A percentile compares a stretch with the other conserved stretches of the same genome.
These are phyloP conservation scores for Dryocosmus kuriphilus DNA, from an alignment of 2,888 invertebrate species.

Conservation along the genomic window DNA sequence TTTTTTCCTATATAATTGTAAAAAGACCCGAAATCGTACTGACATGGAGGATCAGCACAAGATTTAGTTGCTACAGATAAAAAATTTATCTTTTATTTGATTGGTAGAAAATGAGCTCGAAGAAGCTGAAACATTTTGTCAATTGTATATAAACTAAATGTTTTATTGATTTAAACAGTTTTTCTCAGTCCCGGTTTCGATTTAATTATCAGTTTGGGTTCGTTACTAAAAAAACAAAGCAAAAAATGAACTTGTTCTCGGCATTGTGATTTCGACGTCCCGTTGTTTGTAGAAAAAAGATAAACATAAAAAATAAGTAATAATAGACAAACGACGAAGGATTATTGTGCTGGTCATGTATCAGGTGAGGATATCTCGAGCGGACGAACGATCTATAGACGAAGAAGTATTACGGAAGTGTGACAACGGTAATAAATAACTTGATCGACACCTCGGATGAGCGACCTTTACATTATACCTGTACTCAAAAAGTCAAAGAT, in stretches of 20 bases:
- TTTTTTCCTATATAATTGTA: too few species aligned
- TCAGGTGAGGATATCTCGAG: slow-evolving; percentile 15
- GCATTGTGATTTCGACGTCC: neutral
- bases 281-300: slow-evolving; percentile 17
- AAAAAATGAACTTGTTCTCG: neutral
- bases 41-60: too few species aligned
- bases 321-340: slow-evolving; percentile 10
- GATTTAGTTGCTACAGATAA: too few species aligned
- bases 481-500: slow-evolving; percentile 46
- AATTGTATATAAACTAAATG: neutral
- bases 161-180: neutral
- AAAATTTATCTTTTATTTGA: too few species aligned
- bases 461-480: slow-evolving; percentile 53
- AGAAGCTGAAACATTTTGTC: too few species aligned
- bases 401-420: slow-evolving; percentile 72
- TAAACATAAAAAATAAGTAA: slow-evolving; percentile 12
- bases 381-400: slow-evolving; percentile 57
- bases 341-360: slow-evolving; percentile 34
- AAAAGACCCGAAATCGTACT: too few species aligned
- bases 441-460: slow-evolving; percentile 53
- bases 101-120: too few species aligned
- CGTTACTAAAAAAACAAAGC: neutral
- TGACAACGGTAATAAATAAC: slow-evolving; percentile 74
- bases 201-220: neutral
- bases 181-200: neutral